These are phyloP conservation scores for Sarcoramphus papa DNA, from an alignment of 2,797 vertebrate species.

Conservation along the genomic window DNA sequence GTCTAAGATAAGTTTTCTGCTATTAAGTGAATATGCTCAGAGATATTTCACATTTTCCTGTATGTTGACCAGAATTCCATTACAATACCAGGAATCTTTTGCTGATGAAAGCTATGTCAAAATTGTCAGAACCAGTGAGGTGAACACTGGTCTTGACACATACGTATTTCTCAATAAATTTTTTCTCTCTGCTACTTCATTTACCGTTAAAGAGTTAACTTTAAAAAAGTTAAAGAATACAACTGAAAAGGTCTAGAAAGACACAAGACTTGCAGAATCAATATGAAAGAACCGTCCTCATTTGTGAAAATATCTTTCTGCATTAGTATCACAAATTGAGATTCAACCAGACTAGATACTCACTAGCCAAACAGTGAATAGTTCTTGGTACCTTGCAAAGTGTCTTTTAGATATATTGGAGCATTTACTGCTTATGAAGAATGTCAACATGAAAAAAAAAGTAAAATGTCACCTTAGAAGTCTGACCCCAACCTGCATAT, in stretches of 20 bases:
- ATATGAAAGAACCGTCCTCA: not conserved
- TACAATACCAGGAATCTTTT: not conserved
- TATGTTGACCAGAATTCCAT: not conserved
- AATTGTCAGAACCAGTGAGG: not conserved
- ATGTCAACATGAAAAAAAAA: not conserved
- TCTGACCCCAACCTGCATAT: not conserved
- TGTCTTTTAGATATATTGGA: not conserved
- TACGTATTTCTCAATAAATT: not conserved
- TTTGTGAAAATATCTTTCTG: not conserved
- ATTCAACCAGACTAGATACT: not conserved
- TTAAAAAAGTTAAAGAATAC: not conserved
- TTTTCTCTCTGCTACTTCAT: not conserved
- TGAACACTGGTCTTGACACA: not conserved
- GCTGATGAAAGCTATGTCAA: not conserved
- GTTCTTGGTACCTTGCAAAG: not conserved
- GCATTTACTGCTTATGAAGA: not conserved
- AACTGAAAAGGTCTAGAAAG: not conserved
- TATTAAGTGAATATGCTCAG: not conserved
- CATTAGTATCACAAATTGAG: not conserved
- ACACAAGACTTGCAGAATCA: not conserved
- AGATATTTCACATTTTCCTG: not conserved
- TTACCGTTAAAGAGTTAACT: not conserved
- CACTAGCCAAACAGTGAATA: not conserved
- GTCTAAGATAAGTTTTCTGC: not conserved
- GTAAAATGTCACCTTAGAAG: not conserved